Base-by-base conservation (phyloP, 2,113 vertebrate species). In the Podarcis cretensis region DNA sequence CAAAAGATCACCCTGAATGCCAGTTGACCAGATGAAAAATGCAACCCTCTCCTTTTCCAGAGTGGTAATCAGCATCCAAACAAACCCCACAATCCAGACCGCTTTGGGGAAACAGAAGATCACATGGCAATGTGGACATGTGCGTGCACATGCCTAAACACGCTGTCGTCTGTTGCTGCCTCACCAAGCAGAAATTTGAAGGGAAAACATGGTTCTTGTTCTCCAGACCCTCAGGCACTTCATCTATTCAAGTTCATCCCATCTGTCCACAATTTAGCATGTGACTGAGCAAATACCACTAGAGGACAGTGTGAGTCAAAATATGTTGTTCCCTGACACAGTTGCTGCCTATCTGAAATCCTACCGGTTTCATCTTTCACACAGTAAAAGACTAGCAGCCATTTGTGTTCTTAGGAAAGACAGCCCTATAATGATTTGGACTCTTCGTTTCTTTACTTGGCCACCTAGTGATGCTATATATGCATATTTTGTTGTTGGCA, bases 261-360 rank as follows among this genome's bases (percentile, higher is more conserved):
- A 25, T 18, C 73, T 85, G 27, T 88, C 65, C 30, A 82, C 21
- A 88, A 25, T 84, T 74, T 23, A 35, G 43, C 48, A 74, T 25
- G 54, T 37, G 10, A 4, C 21, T 59, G 14, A 59, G 73, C 12
- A 76, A 27, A 77, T 83, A 76, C 81, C 87, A 88, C 87, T 88
- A 88, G 87, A 88, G 87, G 81, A 83, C 87, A 78, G 73, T 83
- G 63, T 76, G 30, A 65, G 71, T 88, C 80, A 83, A 88, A 83
- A 66, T 48, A 66, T 48, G 13, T 32, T 87, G 18, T 75, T 6
- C 35, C 23, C 21, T 65, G 21, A 32, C 13, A 8, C 40, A 32
- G 10, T 54, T 54, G 48, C 48, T 54, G 48, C 48, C 14, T 68
- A 68, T 4, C 20, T 25, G n/a, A 74, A 81, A 54, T 63, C 68